Base-by-base conservation (phyloP, 2,888 invertebrate species). In the Clitarchus hookeri region DNA sequence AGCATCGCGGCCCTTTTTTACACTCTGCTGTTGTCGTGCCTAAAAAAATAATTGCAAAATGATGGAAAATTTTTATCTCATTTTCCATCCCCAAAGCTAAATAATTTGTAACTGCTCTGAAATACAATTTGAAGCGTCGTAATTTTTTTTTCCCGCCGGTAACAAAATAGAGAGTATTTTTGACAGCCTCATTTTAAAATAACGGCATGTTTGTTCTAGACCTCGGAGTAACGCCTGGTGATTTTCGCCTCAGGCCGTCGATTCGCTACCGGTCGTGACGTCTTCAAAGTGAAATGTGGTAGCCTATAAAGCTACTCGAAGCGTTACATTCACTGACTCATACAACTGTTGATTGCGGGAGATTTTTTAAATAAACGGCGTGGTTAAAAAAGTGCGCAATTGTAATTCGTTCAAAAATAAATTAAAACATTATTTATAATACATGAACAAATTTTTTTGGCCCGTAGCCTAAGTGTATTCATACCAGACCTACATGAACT, bases 11-110 rank as follows among this genome's bases (percentile, higher is more conserved):
- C 53, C 53, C n/a, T n/a, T 65, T 65, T 65, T 65, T 65, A 8
- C 65, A 65, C 65, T 16, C 65, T 65, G 65, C 19, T 65, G 19
- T 65, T 65, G 19, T 65, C n/a, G 65, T 65, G 65, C n/a, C 65
- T 65, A 65, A 65, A 65, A 36, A 65, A 65, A 65, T 65, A 65
- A 65, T 65, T 65, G 65, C 65, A 65, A 65, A 65, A 65, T 65
- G 65, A 19, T 65, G 65, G n/a, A 65, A 65, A 65, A 65, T 65
- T 65, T 65, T 65, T 65, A 65, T 65, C 65, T 65, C 65, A 65
- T 65, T 65, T 65, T 65, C 65, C 65, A 65, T 48, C 65, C 65
- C 65, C 65, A 65, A 65, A 65, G 65, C 65, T 65, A 65, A 65
- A 65, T 65, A 65, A 65, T 65, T 65, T 65, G 65, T 65, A 65